Evolutionary conservation across 2,888 invertebrate genomes (phyloP).

Genomic region (Agrilus biguttatus): DNA sequence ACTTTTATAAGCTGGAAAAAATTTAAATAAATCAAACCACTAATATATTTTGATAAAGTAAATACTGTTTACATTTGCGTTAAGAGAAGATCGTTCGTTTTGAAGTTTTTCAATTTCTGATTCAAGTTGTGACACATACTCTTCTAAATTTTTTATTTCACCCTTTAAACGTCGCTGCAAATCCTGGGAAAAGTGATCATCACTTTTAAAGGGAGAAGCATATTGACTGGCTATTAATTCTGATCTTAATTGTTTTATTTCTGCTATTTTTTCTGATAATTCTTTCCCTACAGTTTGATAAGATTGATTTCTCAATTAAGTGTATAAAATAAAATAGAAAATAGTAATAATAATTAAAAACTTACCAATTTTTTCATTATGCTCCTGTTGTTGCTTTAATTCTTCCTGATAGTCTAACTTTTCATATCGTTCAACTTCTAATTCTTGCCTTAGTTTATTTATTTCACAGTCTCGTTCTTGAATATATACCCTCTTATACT

Average conservation of each 20-base stretch:
- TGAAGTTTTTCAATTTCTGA: conserved; percentile 37
- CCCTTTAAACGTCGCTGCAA: conserved; percentile 25
- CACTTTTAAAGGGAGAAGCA: conserved; percentile 21
- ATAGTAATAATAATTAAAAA: not conserved
- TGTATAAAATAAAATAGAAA: not conserved
- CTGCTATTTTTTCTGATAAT: conserved; percentile 26
- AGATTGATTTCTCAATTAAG: not conserved
- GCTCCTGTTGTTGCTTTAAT: conserved; percentile 36
- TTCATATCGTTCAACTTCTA: conserved; percentile 48
- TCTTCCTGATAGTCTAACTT: conserved; percentile 47
- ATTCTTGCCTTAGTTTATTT: conserved; percentile 37
- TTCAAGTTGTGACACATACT: conserved; percentile 35
- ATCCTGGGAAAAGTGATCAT: conserved; percentile 17
- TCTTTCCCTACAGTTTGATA: conserved; percentile 18
- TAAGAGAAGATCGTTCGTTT: conserved; percentile 36
- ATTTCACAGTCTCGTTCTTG: conserved; percentile 32
- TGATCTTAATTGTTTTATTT: conserved; percentile 26
- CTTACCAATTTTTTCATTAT: conserved; percentile 38
- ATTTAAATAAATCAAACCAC: conserved; percentile 16
- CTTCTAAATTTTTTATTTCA: conserved; percentile 40
- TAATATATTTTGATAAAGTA: not conserved
- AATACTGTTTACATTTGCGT: conserved; percentile 22
- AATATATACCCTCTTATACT: conserved; percentile 7
- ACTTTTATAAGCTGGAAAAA: conserved; percentile 28
- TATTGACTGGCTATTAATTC: conserved; percentile 22